Conservation (phyloP, 1,140 invertebrate species). For the Fopius arisanus region DNA sequence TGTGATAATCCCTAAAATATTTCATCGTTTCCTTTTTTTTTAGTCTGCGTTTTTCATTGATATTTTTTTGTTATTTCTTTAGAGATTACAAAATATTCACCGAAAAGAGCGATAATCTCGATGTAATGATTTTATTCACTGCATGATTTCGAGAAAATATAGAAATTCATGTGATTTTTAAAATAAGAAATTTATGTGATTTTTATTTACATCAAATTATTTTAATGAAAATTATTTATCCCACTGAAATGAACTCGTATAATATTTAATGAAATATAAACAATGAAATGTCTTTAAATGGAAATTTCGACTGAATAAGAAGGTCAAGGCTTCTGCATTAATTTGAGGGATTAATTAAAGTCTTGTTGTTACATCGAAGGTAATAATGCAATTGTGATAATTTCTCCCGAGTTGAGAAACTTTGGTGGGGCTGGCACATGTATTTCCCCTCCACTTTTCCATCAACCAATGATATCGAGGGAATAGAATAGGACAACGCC, state of each 20-base stretch:
- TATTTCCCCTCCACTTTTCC: constrained; percentile 32
- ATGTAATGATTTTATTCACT: no score
- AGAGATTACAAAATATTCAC: not conserved
- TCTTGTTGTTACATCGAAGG: not conserved
- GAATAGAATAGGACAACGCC: constrained; percentile 41
- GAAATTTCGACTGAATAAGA: no score
- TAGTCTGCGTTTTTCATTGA: not conserved
- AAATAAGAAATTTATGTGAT: no score
- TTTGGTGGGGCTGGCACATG: constrained; percentile 35
- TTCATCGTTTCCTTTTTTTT: not conserved
- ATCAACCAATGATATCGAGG: constrained; percentile 37
- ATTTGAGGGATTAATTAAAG: not conserved
- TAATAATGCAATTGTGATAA: not conserved
- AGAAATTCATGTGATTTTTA: no score
- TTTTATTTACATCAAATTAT: no score
- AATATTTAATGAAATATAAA: no score
- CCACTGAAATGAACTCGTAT: no score
- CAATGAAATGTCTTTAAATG: not conserved
- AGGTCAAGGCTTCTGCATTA: no score
- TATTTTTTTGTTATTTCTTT: no score
- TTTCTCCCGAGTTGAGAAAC: constrained; percentile 28
- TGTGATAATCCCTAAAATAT: not conserved
- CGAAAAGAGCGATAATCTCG: not conserved
- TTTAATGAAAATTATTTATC: no score
- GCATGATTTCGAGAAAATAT: no score